A percentile compares a stretch with the other conserved stretches of the same genome.
phyloP scores from a whole-genome alignment of 1,140 invertebrate genomes.

The Brachionus koreanus region DNA sequence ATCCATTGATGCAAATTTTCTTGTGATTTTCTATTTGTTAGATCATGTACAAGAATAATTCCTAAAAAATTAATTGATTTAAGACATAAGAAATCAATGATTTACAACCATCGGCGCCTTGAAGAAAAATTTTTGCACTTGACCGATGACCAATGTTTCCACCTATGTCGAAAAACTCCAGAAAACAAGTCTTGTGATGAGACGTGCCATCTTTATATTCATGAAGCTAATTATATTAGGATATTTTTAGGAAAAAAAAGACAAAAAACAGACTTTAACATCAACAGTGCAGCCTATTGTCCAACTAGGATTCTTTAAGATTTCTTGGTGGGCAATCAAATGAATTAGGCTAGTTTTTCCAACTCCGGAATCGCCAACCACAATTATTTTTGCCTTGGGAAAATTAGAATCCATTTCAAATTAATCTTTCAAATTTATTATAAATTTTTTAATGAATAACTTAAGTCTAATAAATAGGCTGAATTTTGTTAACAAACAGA shows the following conservation, averaged over 20 bases:
- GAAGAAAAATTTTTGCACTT: slow-evolving; percentile 80
- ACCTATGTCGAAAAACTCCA: slow-evolving; percentile 93
- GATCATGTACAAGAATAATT: slow-evolving; percentile 88
- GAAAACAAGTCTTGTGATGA: slow-evolving; percentile 78
- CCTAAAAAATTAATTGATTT: slow-evolving; percentile 61
- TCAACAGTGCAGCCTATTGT: slow-evolving; percentile 91
- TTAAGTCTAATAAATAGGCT: too few relatives aligned
- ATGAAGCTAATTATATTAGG: slow-evolving; percentile 65
- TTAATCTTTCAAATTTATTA: neutral
- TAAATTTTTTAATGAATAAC: too few relatives aligned
- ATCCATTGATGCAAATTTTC: slow-evolving; percentile 88
- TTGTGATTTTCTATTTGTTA: slow-evolving; percentile 91
- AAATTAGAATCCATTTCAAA: slow-evolving; percentile 22
- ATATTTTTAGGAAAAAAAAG: slow-evolving; percentile 31
- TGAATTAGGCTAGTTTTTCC: slow-evolving; percentile 90
- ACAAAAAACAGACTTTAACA: slow-evolving; percentile 68
- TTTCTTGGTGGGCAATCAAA: slow-evolving; percentile 78
- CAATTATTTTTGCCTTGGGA: slow-evolving; percentile 15
- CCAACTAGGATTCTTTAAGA: slow-evolving; percentile 76
- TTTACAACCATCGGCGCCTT: slow-evolving; percentile 75
- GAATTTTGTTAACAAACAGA: too few relatives aligned
- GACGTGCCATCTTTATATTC: slow-evolving; percentile 89
- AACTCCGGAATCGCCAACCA: slow-evolving; percentile 65
- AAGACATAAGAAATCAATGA: neutral
- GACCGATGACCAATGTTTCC: slow-evolving; percentile 86